Evolutionary conservation across 2,888 invertebrate species (phyloP), one percentile per base, ranked within the genome.

Genomic region (Metalampra italica): DNA sequence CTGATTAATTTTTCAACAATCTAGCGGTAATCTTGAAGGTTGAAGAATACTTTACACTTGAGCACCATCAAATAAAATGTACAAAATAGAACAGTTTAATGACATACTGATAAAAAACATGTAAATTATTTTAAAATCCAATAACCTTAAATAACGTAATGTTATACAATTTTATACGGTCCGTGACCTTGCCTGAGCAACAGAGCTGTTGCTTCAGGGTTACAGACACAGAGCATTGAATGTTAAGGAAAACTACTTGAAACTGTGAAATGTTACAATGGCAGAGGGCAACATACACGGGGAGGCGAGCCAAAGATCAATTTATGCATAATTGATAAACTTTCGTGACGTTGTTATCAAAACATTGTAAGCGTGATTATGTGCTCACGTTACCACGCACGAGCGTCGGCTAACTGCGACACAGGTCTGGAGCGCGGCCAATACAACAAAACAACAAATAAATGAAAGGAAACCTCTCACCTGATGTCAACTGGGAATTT

Each of bases 401-500:
- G 55, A 59, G 44, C 55, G 55, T 54, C 56, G 56, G 50, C 56
- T 55, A 62, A 74, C 64, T 75, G 68, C 73, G 71, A 75, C 77
- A 76, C 59, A 56, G 55, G 62, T 59, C 73, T 88, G 87, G 85
- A 81, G 53, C 59, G 49, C 55, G 53, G 81, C 87, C 86, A 87
- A 81, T 64, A 62, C 57, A 63, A 63, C 69, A 77, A 70, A 70
- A 70, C 69, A 72, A 66, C 57, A 72, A 52, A 58, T 50, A 55
- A 58, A 60, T 52, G 61, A 59, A 62, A 64, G 62, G 67, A 62
- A 60, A 54, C 56, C 58, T 45, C 87, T 87, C 60, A 89, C 89
- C 84, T 66, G 86, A 77, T 75, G 81, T 74, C 71, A 82, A 71
- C 54, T 84, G 88, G 59, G 80, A 77, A 75, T 83, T 86, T 78